Conservation (phyloP, 1,140 invertebrate species). For the Procambarus clarkii region DNA sequence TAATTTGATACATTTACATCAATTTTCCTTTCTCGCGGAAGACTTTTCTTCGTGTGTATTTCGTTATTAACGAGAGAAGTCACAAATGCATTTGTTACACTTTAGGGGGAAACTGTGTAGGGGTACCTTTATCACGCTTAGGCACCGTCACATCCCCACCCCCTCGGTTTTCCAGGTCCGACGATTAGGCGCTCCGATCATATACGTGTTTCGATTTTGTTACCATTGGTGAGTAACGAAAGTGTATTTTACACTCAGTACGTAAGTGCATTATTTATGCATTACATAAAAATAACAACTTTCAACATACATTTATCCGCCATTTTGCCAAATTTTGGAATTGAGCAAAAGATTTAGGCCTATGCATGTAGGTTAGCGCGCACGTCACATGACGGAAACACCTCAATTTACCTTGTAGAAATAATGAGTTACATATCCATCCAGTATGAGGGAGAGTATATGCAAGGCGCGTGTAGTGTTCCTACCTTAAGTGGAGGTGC, state of each 20-base stretch:
- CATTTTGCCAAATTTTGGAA: constrained; percentile 39
- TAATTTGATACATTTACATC: background rate
- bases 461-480: background rate
- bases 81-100: constrained; percentile 2
- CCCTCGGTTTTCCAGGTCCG: constrained; percentile 17
- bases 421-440: background rate
- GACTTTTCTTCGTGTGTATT: background rate
- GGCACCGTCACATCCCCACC: constrained; percentile 39
- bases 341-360: constrained; percentile 27
- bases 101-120: background rate
- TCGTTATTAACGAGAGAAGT: background rate
- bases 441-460: background rate
- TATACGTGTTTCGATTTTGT: background rate
- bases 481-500: constrained; percentile 52
- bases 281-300: background rate
- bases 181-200: constrained; percentile 42
- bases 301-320: constrained; percentile 28
- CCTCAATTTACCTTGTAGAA: background rate
- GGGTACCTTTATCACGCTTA: constrained; percentile 23
- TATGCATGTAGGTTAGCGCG: background rate
- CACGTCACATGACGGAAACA: background rate
- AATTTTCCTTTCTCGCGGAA: background rate
- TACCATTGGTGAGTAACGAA: background rate
- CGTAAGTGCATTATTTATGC: background rate
- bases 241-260: background rate